Evolutionary conservation across 2,113 vertebrate species (phyloP), one percentile per base, ranked within the genome.

Genomic region (Pseudorectes ferrugineus): DNA sequence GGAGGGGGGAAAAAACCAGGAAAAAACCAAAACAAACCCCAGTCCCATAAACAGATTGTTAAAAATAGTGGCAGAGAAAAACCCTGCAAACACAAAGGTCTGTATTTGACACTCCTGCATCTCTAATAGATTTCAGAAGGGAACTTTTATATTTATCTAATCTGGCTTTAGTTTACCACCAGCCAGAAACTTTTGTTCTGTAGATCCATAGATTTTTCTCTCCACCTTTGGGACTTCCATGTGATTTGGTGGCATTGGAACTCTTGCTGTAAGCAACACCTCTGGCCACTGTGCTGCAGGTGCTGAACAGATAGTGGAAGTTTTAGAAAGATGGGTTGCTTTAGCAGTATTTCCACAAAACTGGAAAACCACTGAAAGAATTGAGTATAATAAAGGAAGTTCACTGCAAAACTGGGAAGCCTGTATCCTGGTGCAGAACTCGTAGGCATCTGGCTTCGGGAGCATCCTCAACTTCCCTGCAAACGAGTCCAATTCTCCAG

Each of bases 11-110:
- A 58, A 51, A 42, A 62, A 48, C 4, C 12, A 4, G 10, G 5
- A 25, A 19, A n/a, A 63, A 71, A 17, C 0, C 4, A 3, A 36
- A 67, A 9, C 12, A 40, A 70, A 48, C 12, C 19, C 5, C 51
- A 92, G 25, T 57, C 55, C 42, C 7, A 26, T 51, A 96, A 96
- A 94, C 93, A 97, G 71, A 85, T 92, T 92, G 67, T 92, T 92
- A 45, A 88, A 95, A 82, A 43, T 73, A 75, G 31, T 63, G 67
- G 83, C 83, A 89, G 85, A 91, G 96, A 96, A 93, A 59, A 86
- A 0, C 43, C 61, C 45, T 23, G 71, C 43, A 61, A 35, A 23
- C 35, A 65, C 6, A 2, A 65, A 85, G 54, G 59, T 62, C 51
- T 54, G 28, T 24, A 20, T 83, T 59, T 76, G 85, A 51, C 45